These are phyloP conservation scores for Muntiacus muntjak DNA, from an alignment of 2,113 vertebrate species.

Conservation along the genomic window DNA sequence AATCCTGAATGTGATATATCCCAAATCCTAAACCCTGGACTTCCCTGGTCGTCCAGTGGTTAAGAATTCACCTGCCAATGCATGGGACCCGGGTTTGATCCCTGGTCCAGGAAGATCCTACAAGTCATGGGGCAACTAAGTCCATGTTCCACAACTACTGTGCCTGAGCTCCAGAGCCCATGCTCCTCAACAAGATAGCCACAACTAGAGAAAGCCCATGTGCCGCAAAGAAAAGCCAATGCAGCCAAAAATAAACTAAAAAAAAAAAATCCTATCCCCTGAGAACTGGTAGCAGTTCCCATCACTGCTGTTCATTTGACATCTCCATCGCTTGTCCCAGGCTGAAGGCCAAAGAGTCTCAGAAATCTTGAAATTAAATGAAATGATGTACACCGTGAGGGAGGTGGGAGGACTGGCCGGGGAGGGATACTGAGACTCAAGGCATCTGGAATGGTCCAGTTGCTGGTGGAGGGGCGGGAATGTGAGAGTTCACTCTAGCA, in stretches of 20 bases:
- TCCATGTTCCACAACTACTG: background rate
- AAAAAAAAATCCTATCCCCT: background rate
- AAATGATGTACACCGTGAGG: fast-evolving
- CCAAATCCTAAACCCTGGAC: background rate
- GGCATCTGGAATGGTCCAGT: background rate
- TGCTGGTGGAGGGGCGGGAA: background rate
- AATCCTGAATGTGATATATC: background rate
- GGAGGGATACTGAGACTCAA: background rate
- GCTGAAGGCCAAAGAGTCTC: background rate
- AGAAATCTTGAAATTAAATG: background rate
- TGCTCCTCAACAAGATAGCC: background rate
- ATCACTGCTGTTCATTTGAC: background rate
- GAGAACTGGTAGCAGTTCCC: background rate
- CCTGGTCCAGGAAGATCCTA: background rate
- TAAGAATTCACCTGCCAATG: background rate
- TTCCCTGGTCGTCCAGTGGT: background rate
- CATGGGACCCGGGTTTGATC: background rate
- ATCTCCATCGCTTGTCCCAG: background rate
- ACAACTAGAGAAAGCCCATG: background rate
- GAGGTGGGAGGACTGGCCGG: fast-evolving
- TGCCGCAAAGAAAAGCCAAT: background rate
- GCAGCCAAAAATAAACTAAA: background rate
- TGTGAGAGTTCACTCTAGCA: background rate
- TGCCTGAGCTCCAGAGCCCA: background rate
- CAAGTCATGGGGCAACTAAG: background rate